These are phyloP conservation scores for Spodoptera littoralis DNA, from an alignment of 2,888 invertebrate genomes.

Conservation along the genomic window DNA sequence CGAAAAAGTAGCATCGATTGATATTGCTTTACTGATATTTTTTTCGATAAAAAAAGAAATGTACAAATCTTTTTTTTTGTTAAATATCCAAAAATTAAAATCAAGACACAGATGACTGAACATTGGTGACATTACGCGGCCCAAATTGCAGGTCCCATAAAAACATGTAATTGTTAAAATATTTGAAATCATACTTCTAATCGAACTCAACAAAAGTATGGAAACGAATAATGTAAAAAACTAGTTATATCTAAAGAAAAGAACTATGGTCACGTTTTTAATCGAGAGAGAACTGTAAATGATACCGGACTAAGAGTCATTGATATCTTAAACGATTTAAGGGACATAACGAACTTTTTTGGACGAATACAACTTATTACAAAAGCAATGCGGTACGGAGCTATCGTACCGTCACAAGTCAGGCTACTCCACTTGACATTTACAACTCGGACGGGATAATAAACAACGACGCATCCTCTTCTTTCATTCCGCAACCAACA, in stretches of 20 bases:
- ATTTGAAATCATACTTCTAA: slow-evolving; percentile 42
- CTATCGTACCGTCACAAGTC: slow-evolving; percentile 2
- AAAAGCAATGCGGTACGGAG: slow-evolving; percentile 1
- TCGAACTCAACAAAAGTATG: slow-evolving; percentile 39
- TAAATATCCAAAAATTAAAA: slow-evolving; percentile 29
- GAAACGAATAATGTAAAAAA: slow-evolving; percentile 27
- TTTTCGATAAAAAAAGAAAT: slow-evolving; percentile 14
- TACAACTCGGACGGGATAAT: slow-evolving; percentile 23
- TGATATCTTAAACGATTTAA: slow-evolving; percentile 7
- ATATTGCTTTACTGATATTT: slow-evolving; percentile 14
- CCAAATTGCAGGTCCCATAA: slow-evolving; percentile 12
- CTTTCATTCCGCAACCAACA: slow-evolving; percentile 25
- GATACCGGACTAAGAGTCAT: slow-evolving; percentile 14
- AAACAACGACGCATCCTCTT: slow-evolving; percentile 28
- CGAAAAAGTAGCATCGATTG: slow-evolving; percentile 3
- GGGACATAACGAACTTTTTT: slow-evolving; percentile 5
- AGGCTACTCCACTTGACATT: slow-evolving; percentile 23
- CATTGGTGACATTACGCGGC: slow-evolving; percentile 35
- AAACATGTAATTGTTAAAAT: slow-evolving; percentile 38
- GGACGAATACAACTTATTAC: neutral
- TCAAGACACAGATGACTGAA: slow-evolving; percentile 43
- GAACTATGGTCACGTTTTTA: slow-evolving; percentile 40
- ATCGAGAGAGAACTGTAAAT: slow-evolving; percentile 37
- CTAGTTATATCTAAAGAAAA: slow-evolving; percentile 23
- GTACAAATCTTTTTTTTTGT: slow-evolving; percentile 6